Percentiles rank a stretch among this genome's conserved stretches.
Evolutionary conservation across 2,113 vertebrate species (phyloP).

Genomic region (Rhineura floridana): DNA sequence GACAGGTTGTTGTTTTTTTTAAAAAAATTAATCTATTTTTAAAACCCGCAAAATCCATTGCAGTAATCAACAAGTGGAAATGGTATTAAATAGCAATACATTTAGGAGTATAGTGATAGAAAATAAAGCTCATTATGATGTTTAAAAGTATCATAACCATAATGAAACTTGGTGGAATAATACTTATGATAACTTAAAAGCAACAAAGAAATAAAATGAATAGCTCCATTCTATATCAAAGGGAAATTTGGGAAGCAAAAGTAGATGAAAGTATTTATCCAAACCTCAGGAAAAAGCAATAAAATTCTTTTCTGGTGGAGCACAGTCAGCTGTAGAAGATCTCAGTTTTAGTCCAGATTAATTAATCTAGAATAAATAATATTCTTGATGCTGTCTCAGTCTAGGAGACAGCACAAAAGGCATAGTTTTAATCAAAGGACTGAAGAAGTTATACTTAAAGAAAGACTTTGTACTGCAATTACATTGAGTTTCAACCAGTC

Average conservation of each 20-base stretch:
- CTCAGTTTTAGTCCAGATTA: not conserved
- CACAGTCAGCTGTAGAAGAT: not conserved
- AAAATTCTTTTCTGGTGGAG: not conserved
- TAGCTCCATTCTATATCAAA: slow-evolving; percentile 42
- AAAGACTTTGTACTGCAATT: not conserved
- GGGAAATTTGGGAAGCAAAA: slow-evolving; percentile 21
- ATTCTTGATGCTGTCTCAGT: not conserved
- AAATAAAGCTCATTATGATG: no score
- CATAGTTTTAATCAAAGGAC: not conserved
- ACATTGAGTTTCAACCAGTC: not conserved
- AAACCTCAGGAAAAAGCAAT: not conserved
- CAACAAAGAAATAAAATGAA: slow-evolving; percentile 33
- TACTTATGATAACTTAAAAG: slow-evolving; percentile 55
- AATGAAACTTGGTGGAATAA: slow-evolving; percentile 60
- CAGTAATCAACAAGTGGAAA: slow-evolving; percentile 66
- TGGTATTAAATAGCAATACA: slow-evolving; percentile 48
- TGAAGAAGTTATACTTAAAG: not conserved
- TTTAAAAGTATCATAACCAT: slow-evolving; percentile 14
- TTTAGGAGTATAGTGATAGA: slow-evolving; percentile 51
- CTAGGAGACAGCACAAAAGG: not conserved
- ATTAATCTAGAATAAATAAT: not conserved
- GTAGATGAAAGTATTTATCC: slow-evolving; percentile 1
- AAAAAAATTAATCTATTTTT: not conserved
- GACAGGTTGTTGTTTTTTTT: slow-evolving; percentile 45
- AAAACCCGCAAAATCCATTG: slow-evolving; percentile 30